Conservation (phyloP, 2,797 vertebrate species). For the Dicrostonyx torquatus region DNA sequence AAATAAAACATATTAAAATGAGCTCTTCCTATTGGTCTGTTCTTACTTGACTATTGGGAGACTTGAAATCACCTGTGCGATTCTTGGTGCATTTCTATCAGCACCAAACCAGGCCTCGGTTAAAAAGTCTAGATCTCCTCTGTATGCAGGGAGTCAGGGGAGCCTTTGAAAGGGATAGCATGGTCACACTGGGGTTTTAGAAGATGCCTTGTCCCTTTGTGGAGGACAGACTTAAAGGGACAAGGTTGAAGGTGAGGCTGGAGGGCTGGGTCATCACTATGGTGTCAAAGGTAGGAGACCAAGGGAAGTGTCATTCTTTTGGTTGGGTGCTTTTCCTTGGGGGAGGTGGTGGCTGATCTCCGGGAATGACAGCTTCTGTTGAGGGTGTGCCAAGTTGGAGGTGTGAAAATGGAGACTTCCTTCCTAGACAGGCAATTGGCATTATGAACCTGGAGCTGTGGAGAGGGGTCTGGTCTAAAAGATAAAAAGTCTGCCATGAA, state of each 20-base stretch:
- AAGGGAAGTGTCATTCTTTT: not conserved
- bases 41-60: not conserved
- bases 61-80: not conserved
- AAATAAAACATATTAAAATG: slow-evolving; percentile 24
- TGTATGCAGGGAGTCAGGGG: not conserved
- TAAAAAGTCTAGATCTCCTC: slow-evolving; percentile 28
- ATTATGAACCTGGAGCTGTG: not conserved
- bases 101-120: not conserved
- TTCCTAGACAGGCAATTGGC: not conserved
- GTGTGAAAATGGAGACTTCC: fast-evolving
- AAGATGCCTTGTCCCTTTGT: not conserved
- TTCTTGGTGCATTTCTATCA: not conserved
- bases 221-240: not conserved
- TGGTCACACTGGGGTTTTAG: not conserved
- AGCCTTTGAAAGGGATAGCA: not conserved
- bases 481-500: not conserved
- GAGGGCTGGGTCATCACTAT: not conserved
- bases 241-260: no score
- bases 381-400: not conserved
- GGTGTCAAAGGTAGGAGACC: not conserved
- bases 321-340: not conserved
- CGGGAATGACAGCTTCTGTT: not conserved
- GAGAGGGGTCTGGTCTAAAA: not conserved
- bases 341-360: not conserved
- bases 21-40: not conserved